Conservation (phyloP, 1,140 invertebrate genomes). For the Lasioglossum baleicum region DNA sequence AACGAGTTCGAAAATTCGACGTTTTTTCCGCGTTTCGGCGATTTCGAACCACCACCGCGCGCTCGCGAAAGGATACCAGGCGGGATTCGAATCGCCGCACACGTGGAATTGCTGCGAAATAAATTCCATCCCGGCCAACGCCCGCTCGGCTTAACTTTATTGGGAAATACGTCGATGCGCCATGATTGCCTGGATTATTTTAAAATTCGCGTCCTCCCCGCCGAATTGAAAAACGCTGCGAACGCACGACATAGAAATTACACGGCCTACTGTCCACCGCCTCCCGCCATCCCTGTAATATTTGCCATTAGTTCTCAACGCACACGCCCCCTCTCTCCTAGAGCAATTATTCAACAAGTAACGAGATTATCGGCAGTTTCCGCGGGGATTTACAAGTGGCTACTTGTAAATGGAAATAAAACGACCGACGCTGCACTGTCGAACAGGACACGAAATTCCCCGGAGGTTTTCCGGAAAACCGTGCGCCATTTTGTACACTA, state of each 20-base stretch:
- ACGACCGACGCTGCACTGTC: not conserved
- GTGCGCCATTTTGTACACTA: no score
- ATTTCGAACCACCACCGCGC: no score
- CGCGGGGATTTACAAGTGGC: constrained; percentile 3
- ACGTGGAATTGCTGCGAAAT: constrained; percentile 53
- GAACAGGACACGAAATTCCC: no score
- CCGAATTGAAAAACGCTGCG: constrained; percentile 39
- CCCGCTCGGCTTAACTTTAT: constrained; percentile 55
- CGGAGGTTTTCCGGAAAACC: no score
- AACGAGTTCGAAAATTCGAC: no score
- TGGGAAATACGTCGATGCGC: constrained; percentile 18
- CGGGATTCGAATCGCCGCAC: constrained; percentile 39
- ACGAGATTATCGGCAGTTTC: constrained; percentile 1
- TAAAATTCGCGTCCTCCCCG: constrained; percentile 20
- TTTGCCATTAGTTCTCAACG: constrained; percentile 6
- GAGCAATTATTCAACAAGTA: constrained; percentile 9
- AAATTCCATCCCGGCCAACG: constrained; percentile 38
- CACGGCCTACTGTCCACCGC: not conserved
- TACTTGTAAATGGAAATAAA: not conserved
- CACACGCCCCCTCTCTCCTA: no score
- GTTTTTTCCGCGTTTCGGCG: no score
- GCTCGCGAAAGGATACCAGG: constrained; percentile 1
- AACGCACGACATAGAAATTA: not conserved
- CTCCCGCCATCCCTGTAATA: not conserved
- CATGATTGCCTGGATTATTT: constrained; percentile 44